phyloP scores from a whole-genome alignment of 2,888 invertebrate species.

The Amiota communis region DNA sequence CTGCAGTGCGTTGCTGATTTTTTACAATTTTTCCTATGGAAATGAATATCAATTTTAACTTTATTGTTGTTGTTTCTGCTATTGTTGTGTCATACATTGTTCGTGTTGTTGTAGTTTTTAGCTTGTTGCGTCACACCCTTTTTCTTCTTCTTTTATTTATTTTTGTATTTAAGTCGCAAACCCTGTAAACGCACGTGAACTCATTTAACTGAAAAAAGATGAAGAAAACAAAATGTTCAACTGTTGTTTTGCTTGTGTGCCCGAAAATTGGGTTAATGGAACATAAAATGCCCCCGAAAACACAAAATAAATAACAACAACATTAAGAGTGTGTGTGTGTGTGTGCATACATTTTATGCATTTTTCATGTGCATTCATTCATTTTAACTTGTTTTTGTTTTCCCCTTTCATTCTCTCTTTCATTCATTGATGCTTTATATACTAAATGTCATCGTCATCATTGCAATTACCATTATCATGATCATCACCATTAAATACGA shows the following conservation, averaged over 20 bases:
- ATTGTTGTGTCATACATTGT: neutral
- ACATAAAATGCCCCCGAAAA: neutral
- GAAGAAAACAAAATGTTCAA: neutral
- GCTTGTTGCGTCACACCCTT: conserved; percentile 44
- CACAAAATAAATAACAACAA: neutral
- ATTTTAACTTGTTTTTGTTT: neutral
- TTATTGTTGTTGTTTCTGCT: conserved; percentile 19
- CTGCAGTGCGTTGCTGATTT: neutral
- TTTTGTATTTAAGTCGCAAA: neutral
- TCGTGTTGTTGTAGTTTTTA: neutral
- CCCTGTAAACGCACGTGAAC: conserved; percentile 2
- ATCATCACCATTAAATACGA: too few species aligned
- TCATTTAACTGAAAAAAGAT: conserved; percentile 2
- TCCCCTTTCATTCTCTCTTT: too few species aligned
- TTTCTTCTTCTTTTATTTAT: conserved; percentile 36
- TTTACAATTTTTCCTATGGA: neutral
- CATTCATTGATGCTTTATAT: too few species aligned
- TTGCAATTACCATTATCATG: too few species aligned
- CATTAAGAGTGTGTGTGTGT: too few species aligned
- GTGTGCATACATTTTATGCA: neutral
- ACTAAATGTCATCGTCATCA: too few species aligned
- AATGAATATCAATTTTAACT: neutral
- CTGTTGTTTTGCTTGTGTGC: neutral
- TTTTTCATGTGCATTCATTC: neutral
- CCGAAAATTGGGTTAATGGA: conserved; percentile 11